phyloP scores from a whole-genome alignment of 2,888 invertebrate genomes.

The Lasioglossum malachurum region DNA sequence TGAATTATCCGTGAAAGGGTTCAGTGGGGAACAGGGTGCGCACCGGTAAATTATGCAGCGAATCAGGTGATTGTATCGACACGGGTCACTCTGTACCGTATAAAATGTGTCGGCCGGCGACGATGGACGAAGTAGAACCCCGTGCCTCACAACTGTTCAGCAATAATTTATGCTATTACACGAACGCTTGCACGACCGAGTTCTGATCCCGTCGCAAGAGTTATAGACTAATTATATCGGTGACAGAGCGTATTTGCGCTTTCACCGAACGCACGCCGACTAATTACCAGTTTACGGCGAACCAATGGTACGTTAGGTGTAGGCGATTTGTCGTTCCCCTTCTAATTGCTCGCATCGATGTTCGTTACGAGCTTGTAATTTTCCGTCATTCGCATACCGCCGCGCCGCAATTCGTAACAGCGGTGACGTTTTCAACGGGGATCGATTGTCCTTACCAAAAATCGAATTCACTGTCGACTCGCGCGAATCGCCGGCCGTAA shows the following conservation, averaged over 20 bases:
- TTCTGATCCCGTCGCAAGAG: constrained; percentile 65
- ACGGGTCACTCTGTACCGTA: constrained; percentile 32
- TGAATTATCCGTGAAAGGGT: not conserved
- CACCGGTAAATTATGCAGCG: constrained; percentile 7
- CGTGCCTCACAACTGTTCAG: constrained; percentile 38
- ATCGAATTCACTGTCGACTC: not conserved
- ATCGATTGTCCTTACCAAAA: constrained; percentile 19
- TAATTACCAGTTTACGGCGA: constrained; percentile 75
- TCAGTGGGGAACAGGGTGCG: not conserved
- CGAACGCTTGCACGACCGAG: constrained; percentile 39
- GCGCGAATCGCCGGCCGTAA: not conserved
- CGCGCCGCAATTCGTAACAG: constrained; percentile 45
- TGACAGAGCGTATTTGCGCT: constrained; percentile 78
- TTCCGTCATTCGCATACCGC: constrained; percentile 28
- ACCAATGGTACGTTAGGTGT: constrained; percentile 62
- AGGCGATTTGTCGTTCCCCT: constrained; percentile 69
- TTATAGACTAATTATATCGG: constrained; percentile 81
- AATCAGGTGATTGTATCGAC: constrained; percentile 29
- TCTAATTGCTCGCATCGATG: constrained; percentile 66
- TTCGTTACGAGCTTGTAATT: constrained; percentile 66
- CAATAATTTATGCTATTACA: constrained; percentile 69
- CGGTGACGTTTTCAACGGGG: not conserved
- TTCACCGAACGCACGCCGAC: constrained; percentile 68
- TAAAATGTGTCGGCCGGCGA: constrained; percentile 44
- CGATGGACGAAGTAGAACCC: constrained; percentile 37